Conservation (phyloP, 2,888 invertebrate species). For the Xestobium rufovillosum region DNA sequence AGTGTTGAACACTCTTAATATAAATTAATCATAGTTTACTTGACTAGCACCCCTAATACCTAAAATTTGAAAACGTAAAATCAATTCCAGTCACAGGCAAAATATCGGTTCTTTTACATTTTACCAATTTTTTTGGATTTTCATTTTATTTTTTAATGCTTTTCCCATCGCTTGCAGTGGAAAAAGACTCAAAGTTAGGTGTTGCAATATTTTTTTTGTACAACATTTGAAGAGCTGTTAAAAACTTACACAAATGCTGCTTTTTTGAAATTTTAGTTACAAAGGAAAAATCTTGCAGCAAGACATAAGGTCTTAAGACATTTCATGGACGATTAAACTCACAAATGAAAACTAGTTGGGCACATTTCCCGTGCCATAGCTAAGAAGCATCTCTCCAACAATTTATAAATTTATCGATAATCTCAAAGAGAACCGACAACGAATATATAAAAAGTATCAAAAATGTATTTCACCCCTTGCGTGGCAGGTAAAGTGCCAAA, state of each 20-base stretch:
- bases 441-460: conserved; percentile 42
- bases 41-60: conserved; percentile 30
- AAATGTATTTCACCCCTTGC: conserved; percentile 31
- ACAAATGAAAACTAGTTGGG: conserved; percentile 27
- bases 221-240: conserved; percentile 30
- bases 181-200: conserved; percentile 39
- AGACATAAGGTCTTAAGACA: conserved; percentile 45
- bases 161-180: conserved; percentile 41
- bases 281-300: conserved; percentile 40
- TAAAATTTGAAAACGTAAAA: conserved; percentile 16
- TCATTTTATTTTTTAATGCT: conserved; percentile 30
- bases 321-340: conserved; percentile 36
- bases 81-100: conserved; percentile 26
- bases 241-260: conserved; percentile 31
- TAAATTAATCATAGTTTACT: conserved; percentile 21
- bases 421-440: conserved; percentile 33
- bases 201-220: conserved; percentile 41
- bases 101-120: conserved; percentile 35
- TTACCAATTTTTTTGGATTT: conserved; percentile 41
- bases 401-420: conserved; percentile 30
- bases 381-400: conserved; percentile 22
- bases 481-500: conserved; percentile 30
- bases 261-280: conserved; percentile 35
- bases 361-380: conserved; percentile 8
- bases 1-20: neutral